Evolutionary conservation across 1,140 invertebrate genomes (phyloP), one percentile per base, ranked within the genome.

Genomic region (Adoxophyes honmai): DNA sequence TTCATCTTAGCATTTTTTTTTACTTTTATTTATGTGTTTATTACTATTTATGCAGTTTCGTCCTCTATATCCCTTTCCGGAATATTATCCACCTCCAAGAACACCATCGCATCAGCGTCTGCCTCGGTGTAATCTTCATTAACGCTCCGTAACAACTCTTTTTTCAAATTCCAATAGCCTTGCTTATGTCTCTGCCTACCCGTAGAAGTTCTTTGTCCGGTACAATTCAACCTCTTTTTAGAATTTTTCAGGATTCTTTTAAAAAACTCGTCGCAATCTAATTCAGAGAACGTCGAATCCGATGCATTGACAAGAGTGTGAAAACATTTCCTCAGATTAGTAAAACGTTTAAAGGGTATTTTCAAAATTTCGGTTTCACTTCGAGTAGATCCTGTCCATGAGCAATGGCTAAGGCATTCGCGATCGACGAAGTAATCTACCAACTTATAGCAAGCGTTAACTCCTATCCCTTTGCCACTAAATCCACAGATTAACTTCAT

Each of bases 301-400:
- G 42, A 21, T 13, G 21, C 42, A 21, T 11, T 21, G 7, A 48
- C 42, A 48, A 48, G 42, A 4, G 42, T 21, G 28, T 21, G 18
- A 9, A 48, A 48, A 48, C 42, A 48, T 11, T 48, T 48, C 11
- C 8, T 48, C 21, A 48, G 28, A 18, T 48, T 48, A 11, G 18
- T 48, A 33, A 11, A 48, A 28, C 1, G 1, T 48, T 48, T 48
- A 14, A 48, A 48, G 3, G 42, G 42, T 11, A 48, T 18, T 11
- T 48, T 48, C 21, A 21, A 18, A n/a, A 21, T 21, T 8, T 48
- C 42, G 21, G 18, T 28, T 21, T 48, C 21, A 48, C 42, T 48
- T 28, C 21, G 21, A 6, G 21, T 28, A 18, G 18, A 21, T 28
- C 42, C 42, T 18, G 42, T 18, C 42, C 42, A 48, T n/a, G 42